Evolutionary conservation across 1,140 invertebrate species (phyloP), one percentile per base, ranked within the genome.

Genomic region (Carposina sasakii): DNA sequence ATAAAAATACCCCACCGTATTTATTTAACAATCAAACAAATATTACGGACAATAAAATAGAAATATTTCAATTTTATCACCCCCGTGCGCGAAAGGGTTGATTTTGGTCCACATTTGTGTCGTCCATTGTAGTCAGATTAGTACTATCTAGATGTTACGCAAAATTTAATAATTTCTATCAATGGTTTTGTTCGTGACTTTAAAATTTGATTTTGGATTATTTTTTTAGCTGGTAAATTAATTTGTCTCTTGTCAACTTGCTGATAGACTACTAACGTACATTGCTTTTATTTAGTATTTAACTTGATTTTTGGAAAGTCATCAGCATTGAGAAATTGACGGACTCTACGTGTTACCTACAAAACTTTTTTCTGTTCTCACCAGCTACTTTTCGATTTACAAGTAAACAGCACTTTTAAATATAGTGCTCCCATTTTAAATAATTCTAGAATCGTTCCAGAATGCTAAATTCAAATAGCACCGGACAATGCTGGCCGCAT

Each of bases 21-120:
- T 81, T 84, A 84, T 84, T 84, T 79, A 75, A 84, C 77, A 84
- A 84, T 84, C 79, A 81, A 81, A 84, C 81, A 84, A 84, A 84
- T 84, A 84, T 84, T 81, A 84, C 76, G 68, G 59, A 78, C 67
- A 77, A 81, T 84, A 84, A 84, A 84, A 81, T 77, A 73, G 67
- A 76, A 84, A 84, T 84, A 84, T 84, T 81, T 84, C 79, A 84
- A 81, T 84, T 81, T 78, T 75, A 81, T 74, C n/a, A 74, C 68
- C 66, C 52, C 76, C 77, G 74, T 73, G 71, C 72, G 56, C 70
- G 52, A 58, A 83, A 83, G 79, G 79, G 79, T 81, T 83, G 60
- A 76, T 71, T 70, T 54, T 65, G 63, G 52, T 57, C 46, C 59
- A 54, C 57, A 50, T 57, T 66, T 66, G 65, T 63, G 57, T 47